These are phyloP conservation scores for Cuculus canorus DNA, from an alignment of 2,797 vertebrate genomes.

Conservation along the genomic window DNA sequence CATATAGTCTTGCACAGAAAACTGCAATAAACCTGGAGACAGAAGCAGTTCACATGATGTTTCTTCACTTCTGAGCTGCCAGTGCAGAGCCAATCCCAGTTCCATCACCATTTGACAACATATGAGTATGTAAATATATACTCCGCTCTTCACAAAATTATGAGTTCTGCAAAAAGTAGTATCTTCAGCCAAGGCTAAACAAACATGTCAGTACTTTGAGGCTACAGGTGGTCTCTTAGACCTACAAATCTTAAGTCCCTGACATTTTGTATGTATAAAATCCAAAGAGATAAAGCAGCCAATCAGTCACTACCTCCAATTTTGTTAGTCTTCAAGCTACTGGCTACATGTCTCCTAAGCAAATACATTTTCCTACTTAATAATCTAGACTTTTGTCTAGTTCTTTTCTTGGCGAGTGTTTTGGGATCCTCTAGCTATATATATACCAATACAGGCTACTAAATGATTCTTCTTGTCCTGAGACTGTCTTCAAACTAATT, in stretches of 20 bases:
- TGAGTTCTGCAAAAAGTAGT: background rate
- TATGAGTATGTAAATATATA: accelerated
- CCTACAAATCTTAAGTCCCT: background rate
- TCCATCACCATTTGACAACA: background rate
- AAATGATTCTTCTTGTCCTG: background rate
- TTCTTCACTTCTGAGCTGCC: background rate
- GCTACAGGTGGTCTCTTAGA: background rate
- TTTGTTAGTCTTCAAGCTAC: background rate
- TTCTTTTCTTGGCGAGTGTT: background rate
- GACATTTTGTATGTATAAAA: background rate
- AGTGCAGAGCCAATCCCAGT: accelerated
- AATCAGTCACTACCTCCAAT: background rate
- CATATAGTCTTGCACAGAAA: background rate
- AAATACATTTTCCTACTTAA: background rate
- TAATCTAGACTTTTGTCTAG: background rate
- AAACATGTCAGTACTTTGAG: background rate
- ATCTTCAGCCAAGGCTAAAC: background rate
- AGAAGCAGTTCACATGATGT: background rate
- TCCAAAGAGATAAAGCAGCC: background rate
- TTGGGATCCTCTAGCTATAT: background rate
- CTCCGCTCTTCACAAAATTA: background rate
- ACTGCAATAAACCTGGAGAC: background rate
- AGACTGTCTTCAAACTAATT: background rate
- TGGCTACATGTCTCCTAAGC: background rate
- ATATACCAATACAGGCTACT: too few relatives aligned